Evolutionary conservation across 2,888 invertebrate species (phyloP), one percentile per base, ranked within the genome.

Genomic region (Acanthococcus lagerstroemiae): DNA sequence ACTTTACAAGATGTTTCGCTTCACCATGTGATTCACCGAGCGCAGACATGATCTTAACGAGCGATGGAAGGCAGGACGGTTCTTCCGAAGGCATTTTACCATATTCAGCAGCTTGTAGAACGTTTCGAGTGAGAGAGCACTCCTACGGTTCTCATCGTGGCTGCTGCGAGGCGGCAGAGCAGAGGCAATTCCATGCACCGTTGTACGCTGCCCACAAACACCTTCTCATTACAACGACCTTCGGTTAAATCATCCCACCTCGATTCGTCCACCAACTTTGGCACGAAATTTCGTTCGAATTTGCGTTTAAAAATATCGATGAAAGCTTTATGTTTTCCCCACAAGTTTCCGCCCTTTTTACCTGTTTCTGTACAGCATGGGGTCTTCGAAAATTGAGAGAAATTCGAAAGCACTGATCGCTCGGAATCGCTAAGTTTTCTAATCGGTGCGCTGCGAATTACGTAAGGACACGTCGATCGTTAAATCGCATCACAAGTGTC

Each of bases 191-290:
- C 30, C 61, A 52, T 61, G 61, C 61, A 61, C 61, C 61, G 61
- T 61, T 61, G 61, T 61, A 52, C 50, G 50, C 61, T 50, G 37
- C 61, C 61, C 61, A 61, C 61, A 61, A 54, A 61, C 61, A 61
- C 61, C 61, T 61, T 61, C 61, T 61, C 37, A 61, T 52, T 37
- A 27, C 61, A 61, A 61, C 61, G 61, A 61, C 61, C 61, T 61
- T 61, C 61, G 25, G n/a, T 30, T 25, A 37, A 52, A 37, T 50
- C 61, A 30, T 61, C 61, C 61, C 61, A 61, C 61, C 37, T 37
- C 21, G 22, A 17, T 17, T 60, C 61, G n/a, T 61, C 52, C 61
- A 37, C 52, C 50, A 61, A 61, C 52, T 61, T 15, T 26, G 56
- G 21, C 19, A 37, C 44, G 56, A 56, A 56, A 30, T 56, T n/a